phyloP scores from a whole-genome alignment of 2,888 invertebrate species.

The Agonopterix alstromeriana region DNA sequence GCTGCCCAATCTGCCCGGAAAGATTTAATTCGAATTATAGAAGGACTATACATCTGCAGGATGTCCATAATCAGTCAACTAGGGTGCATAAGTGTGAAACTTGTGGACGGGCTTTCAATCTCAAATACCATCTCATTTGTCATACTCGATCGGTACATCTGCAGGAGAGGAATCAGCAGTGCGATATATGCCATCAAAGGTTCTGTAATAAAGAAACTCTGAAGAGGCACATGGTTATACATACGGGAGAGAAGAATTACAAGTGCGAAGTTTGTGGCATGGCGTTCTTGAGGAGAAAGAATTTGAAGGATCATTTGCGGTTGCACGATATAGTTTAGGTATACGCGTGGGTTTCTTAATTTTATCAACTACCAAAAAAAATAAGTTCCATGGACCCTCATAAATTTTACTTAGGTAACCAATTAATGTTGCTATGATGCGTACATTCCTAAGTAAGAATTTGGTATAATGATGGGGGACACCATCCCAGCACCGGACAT shows the following conservation, averaged over 20 bases:
- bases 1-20: slow-evolving; percentile 66
- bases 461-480: too few species aligned
- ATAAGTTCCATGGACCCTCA: too few species aligned
- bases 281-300: slow-evolving; percentile 64
- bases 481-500: too few species aligned
- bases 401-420: too few species aligned
- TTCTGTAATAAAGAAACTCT: slow-evolving; percentile 75
- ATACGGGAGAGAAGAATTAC: slow-evolving; percentile 73
- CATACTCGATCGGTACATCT: slow-evolving; percentile 62
- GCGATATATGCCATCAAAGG: slow-evolving; percentile 68
- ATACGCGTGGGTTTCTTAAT: too few species aligned
- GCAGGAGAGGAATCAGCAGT: slow-evolving; percentile 70
- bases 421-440: too few species aligned
- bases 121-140: slow-evolving; percentile 63
- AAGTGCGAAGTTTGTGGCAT: slow-evolving; percentile 73
- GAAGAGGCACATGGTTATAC: slow-evolving; percentile 75
- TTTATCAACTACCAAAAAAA: too few species aligned
- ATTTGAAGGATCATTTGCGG: slow-evolving; percentile 61
- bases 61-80: slow-evolving; percentile 64
- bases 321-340: slow-evolving; percentile 48
- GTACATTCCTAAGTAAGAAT: too few species aligned
- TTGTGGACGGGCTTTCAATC: slow-evolving; percentile 58
- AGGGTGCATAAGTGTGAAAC: slow-evolving; percentile 64
- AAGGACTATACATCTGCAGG: slow-evolving; percentile 63
- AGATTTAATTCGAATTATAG: slow-evolving; percentile 66